Conservation (phyloP, 2,113 vertebrate genomes). For the Cyphomyrus discorhynchus region DNA sequence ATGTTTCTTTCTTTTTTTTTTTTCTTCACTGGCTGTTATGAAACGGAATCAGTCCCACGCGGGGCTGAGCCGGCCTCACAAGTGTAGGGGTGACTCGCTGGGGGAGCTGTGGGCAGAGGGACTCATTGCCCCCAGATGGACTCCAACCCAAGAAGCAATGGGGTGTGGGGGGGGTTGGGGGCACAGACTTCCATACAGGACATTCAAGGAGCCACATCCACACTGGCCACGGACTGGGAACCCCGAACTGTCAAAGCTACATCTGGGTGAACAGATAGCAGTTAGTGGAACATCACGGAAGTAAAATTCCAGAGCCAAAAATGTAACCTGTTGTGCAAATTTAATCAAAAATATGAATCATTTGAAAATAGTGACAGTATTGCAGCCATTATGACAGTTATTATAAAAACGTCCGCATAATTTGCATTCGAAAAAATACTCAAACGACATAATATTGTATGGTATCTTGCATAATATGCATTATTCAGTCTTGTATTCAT, state of each 20-base stretch:
- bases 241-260: neutral
- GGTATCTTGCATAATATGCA: neutral
- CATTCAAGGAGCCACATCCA: neutral
- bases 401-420: neutral
- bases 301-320: neutral
- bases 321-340: neutral
- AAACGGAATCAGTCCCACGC: conserved; percentile 33
- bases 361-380: neutral
- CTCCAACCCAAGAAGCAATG: neutral
- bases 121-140: neutral
- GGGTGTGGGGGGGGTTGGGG: neutral
- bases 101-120: neutral
- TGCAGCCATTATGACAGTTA: neutral
- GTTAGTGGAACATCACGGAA: neutral
- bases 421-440: neutral
- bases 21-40: conserved; percentile 30
- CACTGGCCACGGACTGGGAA: neutral
- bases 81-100: neutral
- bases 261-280: conserved; percentile 25
- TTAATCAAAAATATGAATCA: conserved; percentile 4
- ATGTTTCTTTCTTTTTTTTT: conserved; percentile 28
- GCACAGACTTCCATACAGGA: neutral
- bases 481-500: neutral
- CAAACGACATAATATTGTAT: neutral
- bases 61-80: neutral